Evolutionary conservation across 1,140 invertebrate species (phyloP).

Genomic region (Platorchestia sp.): DNA sequence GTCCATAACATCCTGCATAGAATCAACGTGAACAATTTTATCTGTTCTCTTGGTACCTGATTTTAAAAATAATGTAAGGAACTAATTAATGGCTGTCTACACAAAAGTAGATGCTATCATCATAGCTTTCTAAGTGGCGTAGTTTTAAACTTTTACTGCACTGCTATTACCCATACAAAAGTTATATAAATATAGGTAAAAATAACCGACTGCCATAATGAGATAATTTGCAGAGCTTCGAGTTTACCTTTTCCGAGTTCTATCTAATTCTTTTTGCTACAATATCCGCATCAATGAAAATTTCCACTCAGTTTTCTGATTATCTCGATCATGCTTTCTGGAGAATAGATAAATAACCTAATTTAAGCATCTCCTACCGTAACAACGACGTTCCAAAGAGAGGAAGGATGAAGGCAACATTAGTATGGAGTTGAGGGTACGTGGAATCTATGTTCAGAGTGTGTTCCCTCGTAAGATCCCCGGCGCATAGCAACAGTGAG

Average conservation of each 20-base stretch:
- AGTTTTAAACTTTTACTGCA: background rate
- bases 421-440: too few species aligned
- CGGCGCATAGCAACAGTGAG: too few species aligned
- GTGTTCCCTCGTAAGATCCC: too few species aligned
- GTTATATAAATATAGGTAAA: background rate
- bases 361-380: too few species aligned
- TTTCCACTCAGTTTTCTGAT: background rate
- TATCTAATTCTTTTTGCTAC: background rate
- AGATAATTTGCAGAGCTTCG: background rate
- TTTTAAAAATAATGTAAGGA: background rate
- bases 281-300: background rate
- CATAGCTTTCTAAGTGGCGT: background rate
- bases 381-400: too few species aligned
- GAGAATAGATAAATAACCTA: too few species aligned
- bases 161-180: background rate
- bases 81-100: background rate
- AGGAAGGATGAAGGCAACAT: too few species aligned
- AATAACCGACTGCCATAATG: background rate
- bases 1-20: conserved; percentile 75
- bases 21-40: background rate
- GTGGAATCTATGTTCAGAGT: too few species aligned
- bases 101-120: background rate
- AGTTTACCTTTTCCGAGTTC: background rate
- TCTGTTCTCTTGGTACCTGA: background rate
- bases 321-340: background rate